These are phyloP conservation scores for Kryptolebias marmoratus DNA, from an alignment of 2,113 vertebrate species.

Conservation along the genomic window DNA sequence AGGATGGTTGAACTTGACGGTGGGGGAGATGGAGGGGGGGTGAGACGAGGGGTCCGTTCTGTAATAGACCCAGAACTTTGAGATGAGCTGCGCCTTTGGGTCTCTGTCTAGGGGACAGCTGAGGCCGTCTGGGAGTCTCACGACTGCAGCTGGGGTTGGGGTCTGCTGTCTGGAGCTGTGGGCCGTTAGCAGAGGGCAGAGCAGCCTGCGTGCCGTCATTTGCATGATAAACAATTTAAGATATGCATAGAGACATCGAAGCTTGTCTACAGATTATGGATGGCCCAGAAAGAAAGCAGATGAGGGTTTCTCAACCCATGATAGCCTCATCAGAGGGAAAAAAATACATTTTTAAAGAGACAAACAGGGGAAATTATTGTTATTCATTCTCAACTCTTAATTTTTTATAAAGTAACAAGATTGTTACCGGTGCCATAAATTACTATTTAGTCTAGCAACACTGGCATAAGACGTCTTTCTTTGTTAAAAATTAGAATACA, in stretches of 20 bases:
- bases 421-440: slow-evolving; percentile 23
- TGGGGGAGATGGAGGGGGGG: slow-evolving; percentile 4
- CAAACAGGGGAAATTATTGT: slow-evolving; percentile 19
- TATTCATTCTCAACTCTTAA: slow-evolving; percentile 35
- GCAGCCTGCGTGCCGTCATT: slow-evolving; percentile 75
- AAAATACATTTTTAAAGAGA: slow-evolving; percentile 10
- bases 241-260: slow-evolving; percentile 78
- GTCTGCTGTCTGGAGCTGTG: slow-evolving; percentile 72
- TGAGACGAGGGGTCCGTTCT: slow-evolving; percentile 12
- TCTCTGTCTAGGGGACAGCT: slow-evolving; percentile 64
- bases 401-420: not conserved
- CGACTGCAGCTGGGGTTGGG: slow-evolving; percentile 75
- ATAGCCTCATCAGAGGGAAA: not conserved
- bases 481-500: slow-evolving; percentile 36
- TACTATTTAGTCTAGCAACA: slow-evolving; percentile 14
- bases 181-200: slow-evolving; percentile 70
- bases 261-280: slow-evolving; percentile 79
- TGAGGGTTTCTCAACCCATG: slow-evolving; percentile 72
- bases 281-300: slow-evolving; percentile 77
- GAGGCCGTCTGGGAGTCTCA: slow-evolving; percentile 73
- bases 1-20: slow-evolving; percentile 33
- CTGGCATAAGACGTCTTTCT: slow-evolving; percentile 18
- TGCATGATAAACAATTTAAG: slow-evolving; percentile 85
- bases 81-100: slow-evolving; percentile 41
- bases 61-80: slow-evolving; percentile 18